Evolutionary conservation across 37 sponge, comb jelly and placozoan species (phyloP).

Genomic region (Eunapius fragilis): DNA sequence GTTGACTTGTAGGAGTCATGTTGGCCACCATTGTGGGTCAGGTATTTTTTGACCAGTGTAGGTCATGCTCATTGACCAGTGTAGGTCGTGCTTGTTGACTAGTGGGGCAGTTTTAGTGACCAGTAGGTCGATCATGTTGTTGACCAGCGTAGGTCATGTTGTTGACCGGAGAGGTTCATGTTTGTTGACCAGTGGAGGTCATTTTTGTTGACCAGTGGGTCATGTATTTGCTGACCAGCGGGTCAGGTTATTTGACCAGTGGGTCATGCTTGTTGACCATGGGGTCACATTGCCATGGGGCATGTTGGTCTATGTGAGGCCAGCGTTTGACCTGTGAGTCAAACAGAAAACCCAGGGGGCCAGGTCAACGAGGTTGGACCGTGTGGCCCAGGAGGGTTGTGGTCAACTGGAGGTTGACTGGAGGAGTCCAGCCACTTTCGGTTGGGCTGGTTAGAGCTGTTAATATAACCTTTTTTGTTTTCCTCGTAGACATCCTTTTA

Average conservation of each 20-base stretch:
- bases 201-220: no score
- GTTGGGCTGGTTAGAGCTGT: neutral
- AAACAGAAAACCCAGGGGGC: neutral
- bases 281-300: neutral
- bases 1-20: no score
- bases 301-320: neutral
- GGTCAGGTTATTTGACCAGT: neutral
- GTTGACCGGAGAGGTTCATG: no score
- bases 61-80: neutral
- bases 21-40: neutral
- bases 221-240: neutral
- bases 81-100: neutral
- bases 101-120: no score
- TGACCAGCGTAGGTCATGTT: no score
- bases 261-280: neutral
- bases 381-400: neutral
- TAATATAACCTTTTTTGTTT: neutral
- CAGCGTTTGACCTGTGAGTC: neutral
- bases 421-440: no score
- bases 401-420: neutral
- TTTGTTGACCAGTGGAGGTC: no score
- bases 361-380: neutral
- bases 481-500: neutral
- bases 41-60: neutral
- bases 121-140: no score